Base-by-base conservation (phyloP, 2,113 vertebrate species). In the Tringa solitaria region DNA sequence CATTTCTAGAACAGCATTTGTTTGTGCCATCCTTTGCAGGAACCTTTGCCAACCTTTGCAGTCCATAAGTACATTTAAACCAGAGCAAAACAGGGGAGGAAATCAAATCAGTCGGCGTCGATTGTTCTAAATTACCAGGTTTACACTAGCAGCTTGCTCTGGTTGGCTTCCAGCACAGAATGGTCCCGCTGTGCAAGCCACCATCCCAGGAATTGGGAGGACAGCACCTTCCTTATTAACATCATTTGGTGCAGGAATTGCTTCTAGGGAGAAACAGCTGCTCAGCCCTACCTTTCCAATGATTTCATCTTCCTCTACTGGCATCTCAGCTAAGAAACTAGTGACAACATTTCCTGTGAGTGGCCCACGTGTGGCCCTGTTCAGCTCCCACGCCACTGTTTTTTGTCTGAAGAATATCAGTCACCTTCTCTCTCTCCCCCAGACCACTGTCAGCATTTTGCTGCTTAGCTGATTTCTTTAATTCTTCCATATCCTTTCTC, bases 381-480 rank as follows among this genome's bases (percentile, higher is more conserved):
- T 37, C 72, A 86, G 50, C 24, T 95, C 53, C 37, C 37, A 63
- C 13, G 20, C 10, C 18, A n/a, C 30, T 37, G 37, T 8, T 33
- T 78, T 46, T 53, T 74, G 12, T 17, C 32, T 61, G 53, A 46
- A 48, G 30, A 56, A 21, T 20, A 46, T 28, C 14, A 24, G 7
- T 77, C 2, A 1, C 6, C 27, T 85, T 83, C 13, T 6, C 4
- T 21, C n/a, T 91, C 39, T n/a, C 2, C 30, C 12, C 33, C 7
- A 30, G 13, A 5, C 21, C 5, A 1, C 15, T 45, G 12, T 16
- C 6, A 8, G 27, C 0, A 17, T 84, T 81, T 59, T 81, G 19
- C n/a, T 51, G 30, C 13, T 54, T n/a, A 65, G 8, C 18, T 79
- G 27, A 27, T 70, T 73, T 46, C 53, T 79, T 61, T 51, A 41